Evolutionary conservation across 2,113 vertebrate species (phyloP).

Genomic region (Siphamia tubifer): DNA sequence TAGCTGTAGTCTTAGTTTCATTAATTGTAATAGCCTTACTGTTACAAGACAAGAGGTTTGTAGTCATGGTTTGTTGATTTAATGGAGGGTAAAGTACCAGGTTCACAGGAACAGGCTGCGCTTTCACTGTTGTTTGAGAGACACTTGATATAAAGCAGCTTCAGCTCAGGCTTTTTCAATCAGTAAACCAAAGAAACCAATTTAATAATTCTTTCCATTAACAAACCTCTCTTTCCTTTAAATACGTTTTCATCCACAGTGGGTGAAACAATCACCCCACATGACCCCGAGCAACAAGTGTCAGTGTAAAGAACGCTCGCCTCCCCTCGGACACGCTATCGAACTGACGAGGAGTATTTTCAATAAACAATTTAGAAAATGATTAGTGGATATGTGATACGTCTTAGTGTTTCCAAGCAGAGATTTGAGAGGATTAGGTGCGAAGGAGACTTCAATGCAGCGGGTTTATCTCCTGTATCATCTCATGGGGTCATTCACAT

Average conservation of each 20-base stretch:
- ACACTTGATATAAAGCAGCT: slow-evolving; percentile 29
- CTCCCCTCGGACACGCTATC: slow-evolving; percentile 14
- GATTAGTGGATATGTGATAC: slow-evolving; percentile 63
- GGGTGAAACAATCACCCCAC: not conserved
- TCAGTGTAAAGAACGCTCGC: not conserved
- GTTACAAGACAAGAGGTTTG: slow-evolving; percentile 54
- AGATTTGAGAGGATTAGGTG: slow-evolving; percentile 58
- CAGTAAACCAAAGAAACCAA: slow-evolving; percentile 26
- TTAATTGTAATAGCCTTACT: too few relatives aligned
- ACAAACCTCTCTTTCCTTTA: not conserved
- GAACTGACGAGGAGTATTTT: slow-evolving; percentile 35
- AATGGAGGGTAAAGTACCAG: slow-evolving; percentile 25
- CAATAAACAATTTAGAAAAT: slow-evolving; percentile 66
- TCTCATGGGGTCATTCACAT: slow-evolving; percentile 56
- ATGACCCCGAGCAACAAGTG: slow-evolving; percentile 20
- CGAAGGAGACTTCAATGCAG: slow-evolving; percentile 42
- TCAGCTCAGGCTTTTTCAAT: slow-evolving; percentile 8
- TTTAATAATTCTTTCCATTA: slow-evolving; percentile 38
- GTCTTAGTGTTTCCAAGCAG: slow-evolving; percentile 36
- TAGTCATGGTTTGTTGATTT: slow-evolving; percentile 60
- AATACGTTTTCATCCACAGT: not conserved
- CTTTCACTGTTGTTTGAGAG: slow-evolving; percentile 3
- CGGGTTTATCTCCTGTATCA: slow-evolving; percentile 62
- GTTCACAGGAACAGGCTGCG: not conserved
- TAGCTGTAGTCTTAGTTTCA: too few relatives aligned